phyloP scores from a whole-genome alignment of 2,888 invertebrate species.

The Brachynemurus nebulosus region DNA sequence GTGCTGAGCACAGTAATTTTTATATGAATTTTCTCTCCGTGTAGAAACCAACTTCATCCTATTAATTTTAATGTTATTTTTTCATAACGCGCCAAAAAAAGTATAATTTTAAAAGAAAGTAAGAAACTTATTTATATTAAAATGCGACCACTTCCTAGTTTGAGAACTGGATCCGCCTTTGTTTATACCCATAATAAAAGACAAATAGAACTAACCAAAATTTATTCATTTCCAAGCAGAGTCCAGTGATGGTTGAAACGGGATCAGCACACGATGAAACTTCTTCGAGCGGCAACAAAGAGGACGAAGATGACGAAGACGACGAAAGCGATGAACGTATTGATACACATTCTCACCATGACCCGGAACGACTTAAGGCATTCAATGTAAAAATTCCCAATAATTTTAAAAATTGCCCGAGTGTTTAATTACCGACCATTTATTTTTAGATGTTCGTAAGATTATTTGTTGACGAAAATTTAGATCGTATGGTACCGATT shows the following conservation, averaged over 20 bases:
- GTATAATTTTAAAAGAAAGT: too few species aligned
- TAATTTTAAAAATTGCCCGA: neutral
- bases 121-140: too few species aligned
- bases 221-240: conserved; percentile 37
- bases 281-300: conserved; percentile 74
- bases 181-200: too few species aligned
- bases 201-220: too few species aligned
- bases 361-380: conserved; percentile 89
- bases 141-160: too few species aligned
- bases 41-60: too few species aligned
- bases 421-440: neutral
- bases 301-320: conserved; percentile 77
- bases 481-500: conserved; percentile 92
- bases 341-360: conserved; percentile 74
- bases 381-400: conserved; percentile 62
- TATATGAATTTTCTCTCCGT: too few species aligned
- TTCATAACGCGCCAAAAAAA: too few species aligned
- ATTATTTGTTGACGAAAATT: conserved; percentile 90
- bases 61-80: too few species aligned
- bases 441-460: conserved; percentile 82
- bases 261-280: conserved; percentile 73
- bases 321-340: conserved; percentile 87
- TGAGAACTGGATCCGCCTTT: too few species aligned
- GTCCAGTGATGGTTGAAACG: conserved; percentile 49
- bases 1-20: too few species aligned